Evolutionary conservation across 1,140 invertebrate species (phyloP), one percentile per base, ranked within the genome.

Genomic region (Megathymus violae): DNA sequence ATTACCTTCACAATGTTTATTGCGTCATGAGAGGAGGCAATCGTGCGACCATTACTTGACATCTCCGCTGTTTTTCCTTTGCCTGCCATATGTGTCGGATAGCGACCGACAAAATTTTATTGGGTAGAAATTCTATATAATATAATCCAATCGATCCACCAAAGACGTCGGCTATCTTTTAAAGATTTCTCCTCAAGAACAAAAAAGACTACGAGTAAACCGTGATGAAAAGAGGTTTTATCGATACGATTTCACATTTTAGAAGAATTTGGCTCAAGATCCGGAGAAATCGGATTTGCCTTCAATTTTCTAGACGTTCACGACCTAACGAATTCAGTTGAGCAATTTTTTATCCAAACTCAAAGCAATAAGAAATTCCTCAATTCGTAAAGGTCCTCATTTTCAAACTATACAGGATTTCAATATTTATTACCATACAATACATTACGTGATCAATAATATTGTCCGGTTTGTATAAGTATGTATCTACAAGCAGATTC

Each of bases 221-320:
- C 7, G 14, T 27, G n/a, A 58, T 58, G 36, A 58, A 56, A 46
- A 17, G 31, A 58, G 25, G 22, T 31, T n/a, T 56, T 14, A 59
- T 60, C 71, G 76, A 67, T 74, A 72, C 74, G 62, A 67, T 74
- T 71, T 71, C 62, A 71, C 60, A 59, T 77, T 82, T 80, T 77
- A 69, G 64, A 61, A 74, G 74, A 67, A 81, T 71, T 77, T 72
- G 69, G 63, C 64, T 46, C 64, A 56, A 63, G 64, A 80, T 80
- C 72, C 79, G 69, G 54, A 78, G 73, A 87, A 89, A 89, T 89
- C 84, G 78, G 84, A 89, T 89, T 87, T 83, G 74, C 76, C 74
- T 85, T 82, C 81, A 89, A 87, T 89, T 85, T 85, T 84, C 74
- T 82, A 80, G 81, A 87, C 72, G 87, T 79, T 85, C 70, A 64